Conservation (phyloP, 2,797 vertebrate species). For the Platalea minor region DNA sequence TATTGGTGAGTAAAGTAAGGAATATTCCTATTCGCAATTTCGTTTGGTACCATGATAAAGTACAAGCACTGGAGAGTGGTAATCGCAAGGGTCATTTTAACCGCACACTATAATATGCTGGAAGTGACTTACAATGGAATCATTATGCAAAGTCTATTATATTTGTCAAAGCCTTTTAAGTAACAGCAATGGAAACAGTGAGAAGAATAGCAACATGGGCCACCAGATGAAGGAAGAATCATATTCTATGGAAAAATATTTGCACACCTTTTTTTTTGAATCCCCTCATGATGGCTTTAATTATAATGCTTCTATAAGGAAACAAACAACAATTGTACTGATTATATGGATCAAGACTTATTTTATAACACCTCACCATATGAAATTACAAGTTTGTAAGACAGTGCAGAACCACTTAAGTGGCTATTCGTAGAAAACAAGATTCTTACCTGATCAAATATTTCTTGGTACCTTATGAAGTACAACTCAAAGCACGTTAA, state of each 20-base stretch:
- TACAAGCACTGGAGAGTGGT: background rate
- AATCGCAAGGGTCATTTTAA: constrained; percentile 22
- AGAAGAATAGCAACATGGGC: background rate
- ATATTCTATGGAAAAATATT: background rate
- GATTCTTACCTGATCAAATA: constrained; percentile 18
- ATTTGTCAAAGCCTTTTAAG: constrained; percentile 55
- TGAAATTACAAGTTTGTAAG: constrained; percentile 1
- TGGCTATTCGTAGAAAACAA: constrained; percentile 16
- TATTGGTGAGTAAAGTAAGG: background rate
- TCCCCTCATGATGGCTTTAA: background rate
- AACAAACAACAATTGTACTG: constrained; percentile 7
- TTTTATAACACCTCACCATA: background rate
- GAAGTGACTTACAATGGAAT: constrained; percentile 42
- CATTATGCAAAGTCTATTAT: constrained; percentile 20
- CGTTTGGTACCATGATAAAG: constrained; percentile 31
- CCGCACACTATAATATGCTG: background rate
- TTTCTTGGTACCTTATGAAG: constrained; percentile 23
- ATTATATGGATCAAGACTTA: background rate
- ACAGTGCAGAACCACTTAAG: background rate
- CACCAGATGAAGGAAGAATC: background rate
- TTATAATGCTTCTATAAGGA: background rate
- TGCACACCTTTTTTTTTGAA: background rate
- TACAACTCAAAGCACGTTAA: constrained; percentile 19
- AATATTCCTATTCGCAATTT: constrained; percentile 1
- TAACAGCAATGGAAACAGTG: constrained; percentile 26